Evolutionary conservation across 2,888 invertebrate species (phyloP).

Genomic region (Esperia sulphurella): DNA sequence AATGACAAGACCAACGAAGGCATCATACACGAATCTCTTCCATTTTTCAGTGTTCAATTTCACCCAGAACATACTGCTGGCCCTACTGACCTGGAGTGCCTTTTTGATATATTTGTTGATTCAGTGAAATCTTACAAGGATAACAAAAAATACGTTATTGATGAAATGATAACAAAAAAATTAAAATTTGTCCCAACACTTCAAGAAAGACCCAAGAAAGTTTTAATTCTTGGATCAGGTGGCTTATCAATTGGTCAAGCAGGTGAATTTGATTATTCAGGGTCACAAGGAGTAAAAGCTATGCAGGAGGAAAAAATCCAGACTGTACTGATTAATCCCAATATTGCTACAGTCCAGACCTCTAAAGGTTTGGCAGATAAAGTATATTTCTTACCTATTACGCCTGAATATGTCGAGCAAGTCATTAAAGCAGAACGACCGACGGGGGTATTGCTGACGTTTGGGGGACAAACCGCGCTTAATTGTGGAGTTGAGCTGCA

Average conservation of each 20-base stretch:
- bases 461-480: constrained; percentile 98
- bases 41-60: constrained; percentile 98
- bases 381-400: constrained; percentile 97
- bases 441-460: constrained; percentile 97
- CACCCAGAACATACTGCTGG: constrained; percentile 99
- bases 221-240: constrained; percentile 94
- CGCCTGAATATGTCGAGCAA: constrained; percentile 97
- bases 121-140: constrained; percentile 73
- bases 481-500: constrained; percentile 98
- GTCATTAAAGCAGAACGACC: constrained; percentile 98
- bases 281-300: constrained; percentile 98
- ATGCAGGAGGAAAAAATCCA: constrained; percentile 96
- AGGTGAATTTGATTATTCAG: constrained; percentile 99
- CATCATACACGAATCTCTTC: constrained; percentile 89
- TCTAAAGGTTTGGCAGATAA: constrained; percentile 99
- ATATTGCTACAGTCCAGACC: constrained; percentile 99
- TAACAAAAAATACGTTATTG: constrained; percentile 55
- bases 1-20: constrained; percentile 99
- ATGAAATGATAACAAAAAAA: constrained; percentile 75
- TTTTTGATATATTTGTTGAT: constrained; percentile 96
- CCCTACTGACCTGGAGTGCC: constrained; percentile 94
- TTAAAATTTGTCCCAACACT: constrained; percentile 62
- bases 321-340: constrained; percentile 98
- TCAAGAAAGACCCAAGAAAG: constrained; percentile 80
- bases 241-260: constrained; percentile 99